Percentiles rank a stretch among this genome's conserved stretches.
Conservation (phyloP, 2,888 invertebrate genomes). For the Apamea sordens region DNA sequence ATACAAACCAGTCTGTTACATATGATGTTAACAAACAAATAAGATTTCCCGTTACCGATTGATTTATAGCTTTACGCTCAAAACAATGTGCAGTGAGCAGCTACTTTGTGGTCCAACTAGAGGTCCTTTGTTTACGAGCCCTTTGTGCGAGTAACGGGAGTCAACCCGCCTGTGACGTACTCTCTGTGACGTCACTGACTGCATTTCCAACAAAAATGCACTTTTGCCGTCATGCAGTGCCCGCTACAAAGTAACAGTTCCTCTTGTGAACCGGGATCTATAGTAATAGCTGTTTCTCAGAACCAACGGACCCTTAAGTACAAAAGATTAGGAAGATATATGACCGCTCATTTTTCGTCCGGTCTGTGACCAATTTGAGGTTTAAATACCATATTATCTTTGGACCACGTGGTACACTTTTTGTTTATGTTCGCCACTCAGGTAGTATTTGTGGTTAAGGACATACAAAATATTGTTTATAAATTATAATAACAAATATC, state of each 20-base stretch:
- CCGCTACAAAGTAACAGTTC: constrained; percentile 86
- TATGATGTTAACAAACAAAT: constrained; percentile 54
- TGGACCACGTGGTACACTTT: constrained; percentile 70
- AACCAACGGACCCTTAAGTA: constrained; percentile 82
- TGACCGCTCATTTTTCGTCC: constrained; percentile 80
- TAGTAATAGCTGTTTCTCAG: constrained; percentile 83
- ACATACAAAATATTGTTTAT: constrained; percentile 52
- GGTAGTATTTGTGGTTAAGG: constrained; percentile 78
- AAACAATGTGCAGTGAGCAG: constrained; percentile 81
- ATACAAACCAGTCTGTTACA: constrained; percentile 48
- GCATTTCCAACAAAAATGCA: constrained; percentile 85
- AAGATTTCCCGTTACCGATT: constrained; percentile 70
- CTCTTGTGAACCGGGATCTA: constrained; percentile 87
- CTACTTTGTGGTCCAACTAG: constrained; percentile 85
- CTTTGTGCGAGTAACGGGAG: constrained; percentile 85
- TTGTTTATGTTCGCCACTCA: constrained; percentile 72
- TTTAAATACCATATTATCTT: constrained; percentile 81
- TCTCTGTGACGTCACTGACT: constrained; percentile 85
- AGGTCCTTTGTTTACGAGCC: constrained; percentile 79
- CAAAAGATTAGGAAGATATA: constrained; percentile 84
- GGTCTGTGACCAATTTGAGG: constrained; percentile 86
- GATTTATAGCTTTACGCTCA: constrained; percentile 76
- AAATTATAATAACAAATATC: constrained; percentile 14
- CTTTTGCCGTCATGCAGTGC: constrained; percentile 83
- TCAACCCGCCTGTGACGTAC: constrained; percentile 74